These are phyloP conservation scores for Drosophila pseudoobscura DNA, from an alignment of 1,140 invertebrate genomes.

Conservation along the genomic window DNA sequence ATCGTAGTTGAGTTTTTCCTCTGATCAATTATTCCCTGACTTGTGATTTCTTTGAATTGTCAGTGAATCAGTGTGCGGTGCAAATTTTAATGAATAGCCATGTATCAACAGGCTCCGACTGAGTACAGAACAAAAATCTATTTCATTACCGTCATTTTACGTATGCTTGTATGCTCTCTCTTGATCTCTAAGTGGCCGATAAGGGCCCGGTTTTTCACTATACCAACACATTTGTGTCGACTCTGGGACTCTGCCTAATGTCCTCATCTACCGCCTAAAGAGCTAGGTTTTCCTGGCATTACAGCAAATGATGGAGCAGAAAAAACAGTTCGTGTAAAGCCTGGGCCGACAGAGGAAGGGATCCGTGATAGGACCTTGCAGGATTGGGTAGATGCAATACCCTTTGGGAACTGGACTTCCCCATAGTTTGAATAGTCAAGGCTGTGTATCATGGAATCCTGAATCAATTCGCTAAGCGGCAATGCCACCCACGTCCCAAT, in stretches of 20 bases:
- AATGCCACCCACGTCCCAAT: too few species aligned
- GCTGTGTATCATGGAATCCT: too few species aligned
- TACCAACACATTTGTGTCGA: conserved; percentile 98
- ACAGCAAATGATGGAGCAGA: too few species aligned
- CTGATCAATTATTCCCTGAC: conserved; percentile 2
- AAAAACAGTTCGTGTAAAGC: too few species aligned
- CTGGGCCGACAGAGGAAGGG: conserved; percentile 86
- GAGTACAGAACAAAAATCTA: neutral
- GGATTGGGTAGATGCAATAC: conserved; percentile 68
- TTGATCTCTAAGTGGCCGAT: conserved; percentile 88
- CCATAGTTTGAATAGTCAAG: too few species aligned
- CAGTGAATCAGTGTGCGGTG: too few species aligned
- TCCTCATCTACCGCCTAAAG: conserved; percentile 96
- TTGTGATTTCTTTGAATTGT: neutral
- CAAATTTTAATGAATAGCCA: too few species aligned
- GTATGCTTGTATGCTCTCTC: neutral
- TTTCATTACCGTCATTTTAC: too few species aligned
- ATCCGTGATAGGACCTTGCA: conserved; percentile 88
- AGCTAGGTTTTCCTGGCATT: conserved; percentile 89
- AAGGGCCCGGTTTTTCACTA: conserved; percentile 98
- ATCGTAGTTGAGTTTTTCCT: too few species aligned
- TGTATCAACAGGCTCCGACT: too few species aligned
- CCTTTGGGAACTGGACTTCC: too few species aligned
- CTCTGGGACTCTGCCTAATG: conserved; percentile 98
- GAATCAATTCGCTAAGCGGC: too few species aligned